Evolutionary conservation across 2,113 vertebrate species (phyloP), one percentile per base, ranked within the genome.

Genomic region (Hemibagrus wyckioides): DNA sequence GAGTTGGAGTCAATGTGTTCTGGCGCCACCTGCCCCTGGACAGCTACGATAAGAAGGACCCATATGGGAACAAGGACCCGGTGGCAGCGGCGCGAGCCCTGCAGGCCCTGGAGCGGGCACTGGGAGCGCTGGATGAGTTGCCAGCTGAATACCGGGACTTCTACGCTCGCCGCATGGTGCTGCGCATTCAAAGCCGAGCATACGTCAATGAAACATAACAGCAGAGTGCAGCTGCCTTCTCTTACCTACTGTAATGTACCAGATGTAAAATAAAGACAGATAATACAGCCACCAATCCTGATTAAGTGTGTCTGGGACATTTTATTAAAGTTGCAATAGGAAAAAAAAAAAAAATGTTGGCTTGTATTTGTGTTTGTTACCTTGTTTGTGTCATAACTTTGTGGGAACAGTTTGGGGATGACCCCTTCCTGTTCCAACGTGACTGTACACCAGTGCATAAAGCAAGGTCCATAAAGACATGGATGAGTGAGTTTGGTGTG

Each of bases 11-110:
- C 36, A 99, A 99, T 73, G 93, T 99, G 82, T 99, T 99, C 91
- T 99, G 98, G 98, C 97, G 95, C 86, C 97, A 99, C 57, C 96
- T 99, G 76, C 95, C 97, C 3, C 89, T 94, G 1, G 95, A 96
- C 79, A 96, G 92, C 91, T 99, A 99, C 10, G 97, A 99, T 92
- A 97, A 94, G 88, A 98, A 95, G 89, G 98, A 99, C 86, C 97
- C 96, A 0, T 99, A 99, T 0, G 98, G 98, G 61, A 99, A 99
- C 92, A 99, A 98, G 95, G 98, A 99, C 92, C 97, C 95, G 0
- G 89, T 87, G 14, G 96, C 97, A 87, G 98, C 97, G 1, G 90
- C 96, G 13, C 95, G 96, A 90, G 97, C 97, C 3, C 93, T 97
- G 33, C 98, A 98, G 89, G 95, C 95, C 10, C 92, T 99, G 89